Evolutionary conservation across 2,797 vertebrate genomes (phyloP), one percentile per base, ranked within the genome.

Genomic region (Enteromius anoplus): DNA sequence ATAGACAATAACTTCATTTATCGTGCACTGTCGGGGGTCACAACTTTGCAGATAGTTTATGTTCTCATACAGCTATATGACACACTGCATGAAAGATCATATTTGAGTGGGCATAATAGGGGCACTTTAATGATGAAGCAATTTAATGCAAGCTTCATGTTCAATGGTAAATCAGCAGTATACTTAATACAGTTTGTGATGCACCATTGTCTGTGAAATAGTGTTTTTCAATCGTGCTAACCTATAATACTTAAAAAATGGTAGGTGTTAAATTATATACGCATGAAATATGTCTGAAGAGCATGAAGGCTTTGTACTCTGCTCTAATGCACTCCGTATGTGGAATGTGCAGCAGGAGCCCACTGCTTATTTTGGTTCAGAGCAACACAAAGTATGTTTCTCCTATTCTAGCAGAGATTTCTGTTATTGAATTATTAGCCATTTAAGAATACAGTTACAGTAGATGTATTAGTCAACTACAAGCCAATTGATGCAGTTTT

Each of bases 271-370:
- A 11, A 34, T n/a, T 78, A 6, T 34, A 66, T 10, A n/a, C 6
- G 7, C 84, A 70, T 86, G 89, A 78, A 89, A 88, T 65, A 71
- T 66, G 86, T 83, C 82, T 11, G 71, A 89, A 84, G 75, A 69
- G 83, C 60, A 83, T 51, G 80, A 81, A 77, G 81, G 64, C 75
- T 81, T 84, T 81, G 84, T 80, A 69, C 64, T 66, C 62, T 45
- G 45, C 32, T 69, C 65, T 95, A 94, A 95, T 91, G 88, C 47
- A 26, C 87, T 94, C 94, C 93, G 64, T 91, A 95, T 95, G 94
- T 93, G 94, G 94, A 96, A 95, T 94, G 93, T 87, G 87, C 85
- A 90, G 80, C 8, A 68, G 79, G 70, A 81, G 83, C 87, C 88
- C 88, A 84, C 81, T 85, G 86, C 88, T 89, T 83, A 85, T 85